Evolutionary conservation across 2,888 invertebrate species (phyloP).

Genomic region (Eutolmus rufibarbis): DNA sequence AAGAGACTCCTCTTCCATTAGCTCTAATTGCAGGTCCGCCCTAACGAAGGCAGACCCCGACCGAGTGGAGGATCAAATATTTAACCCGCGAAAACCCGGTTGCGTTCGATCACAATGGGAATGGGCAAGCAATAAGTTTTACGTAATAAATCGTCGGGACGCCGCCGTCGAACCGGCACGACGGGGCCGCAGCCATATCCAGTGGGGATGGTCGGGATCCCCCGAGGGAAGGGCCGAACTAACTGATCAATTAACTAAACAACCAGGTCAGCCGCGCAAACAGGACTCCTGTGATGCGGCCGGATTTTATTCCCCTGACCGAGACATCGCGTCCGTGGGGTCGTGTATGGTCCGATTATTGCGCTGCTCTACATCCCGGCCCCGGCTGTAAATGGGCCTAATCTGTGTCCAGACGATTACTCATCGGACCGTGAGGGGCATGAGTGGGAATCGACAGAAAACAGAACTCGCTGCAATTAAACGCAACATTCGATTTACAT

Average conservation of each 20-base stretch:
- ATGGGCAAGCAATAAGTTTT: background rate
- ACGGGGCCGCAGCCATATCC: background rate
- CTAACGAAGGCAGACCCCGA: background rate
- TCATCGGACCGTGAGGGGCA: background rate
- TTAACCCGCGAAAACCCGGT: background rate
- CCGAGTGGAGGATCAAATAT: background rate
- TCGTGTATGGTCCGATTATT: background rate
- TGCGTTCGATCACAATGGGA: background rate
- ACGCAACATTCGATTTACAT: conserved; percentile 26
- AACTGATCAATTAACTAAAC: conserved; percentile 11
- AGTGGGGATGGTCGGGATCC: background rate
- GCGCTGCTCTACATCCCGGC: background rate
- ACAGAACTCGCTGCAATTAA: background rate
- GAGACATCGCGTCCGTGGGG: background rate
- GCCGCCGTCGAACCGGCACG: background rate
- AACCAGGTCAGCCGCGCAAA: background rate
- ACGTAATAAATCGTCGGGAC: background rate
- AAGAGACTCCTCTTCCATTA: background rate
- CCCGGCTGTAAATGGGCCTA: background rate
- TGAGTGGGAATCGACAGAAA: background rate
- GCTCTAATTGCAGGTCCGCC: background rate
- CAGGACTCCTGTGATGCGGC: background rate
- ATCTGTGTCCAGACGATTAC: conserved; percentile 13
- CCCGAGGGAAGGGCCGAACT: background rate
- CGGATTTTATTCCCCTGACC: background rate